Base-by-base conservation (phyloP, 2,797 vertebrate species). In the Acipenser transmontanus region DNA sequence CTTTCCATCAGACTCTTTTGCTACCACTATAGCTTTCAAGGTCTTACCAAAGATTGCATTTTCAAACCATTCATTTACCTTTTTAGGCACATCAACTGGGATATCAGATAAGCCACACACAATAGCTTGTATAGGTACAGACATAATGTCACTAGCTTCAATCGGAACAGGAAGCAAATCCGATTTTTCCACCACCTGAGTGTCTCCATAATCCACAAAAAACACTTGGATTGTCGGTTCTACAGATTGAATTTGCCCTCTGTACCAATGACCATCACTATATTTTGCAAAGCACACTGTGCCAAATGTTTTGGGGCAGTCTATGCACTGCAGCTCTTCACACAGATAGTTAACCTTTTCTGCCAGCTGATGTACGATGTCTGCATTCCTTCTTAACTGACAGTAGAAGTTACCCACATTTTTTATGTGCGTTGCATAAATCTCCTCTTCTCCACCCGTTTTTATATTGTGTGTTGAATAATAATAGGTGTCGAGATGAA, bases 131-230 rank as follows among this genome's bases (percentile, higher is more conserved):
- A 97, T 91, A 17, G 97, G 95, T 66, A 94, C 77, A 57, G 93
- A 81, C 78, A 95, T 88, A 20, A 98, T 80, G 52, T 93, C 87
- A 50, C 78, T 84, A 6, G 93, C 92, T 74, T 94, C 87, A 61
- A 49, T 78, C 52, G 93, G 94, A 75, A 98, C 78, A 34, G 89
- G 90, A 68, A 95, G 81, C 68, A 98, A 68, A 62, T 93, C 76
- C 1, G 86, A 86, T 61, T 79, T 77, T 9, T 83, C 78, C 59
- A 94, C 77, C 17, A 84, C 69, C 64, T 92, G 81, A 7, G 85
- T 92, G 77, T 98, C 91, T 0, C 97, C 97, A 73, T 94, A 98
- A 82, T 99, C 97, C 74, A 98, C 96, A 89, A 98, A 98, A 62
- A 96, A 89, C 17, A 98, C 87, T 52, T 85, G 69, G 11, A 79